phyloP scores from a whole-genome alignment of 2,888 invertebrate species.

The Dasypolia templi region DNA sequence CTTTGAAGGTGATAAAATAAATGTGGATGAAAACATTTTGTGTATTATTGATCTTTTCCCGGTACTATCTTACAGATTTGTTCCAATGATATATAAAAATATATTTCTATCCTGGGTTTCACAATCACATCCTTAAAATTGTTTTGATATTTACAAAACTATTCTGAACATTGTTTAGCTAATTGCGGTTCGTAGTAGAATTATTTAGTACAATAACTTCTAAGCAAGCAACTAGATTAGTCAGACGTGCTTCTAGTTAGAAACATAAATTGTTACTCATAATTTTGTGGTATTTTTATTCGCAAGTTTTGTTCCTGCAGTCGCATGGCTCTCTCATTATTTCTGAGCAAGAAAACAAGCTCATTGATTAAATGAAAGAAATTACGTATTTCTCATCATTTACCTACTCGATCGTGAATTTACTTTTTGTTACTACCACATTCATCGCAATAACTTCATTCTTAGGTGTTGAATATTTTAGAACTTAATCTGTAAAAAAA shows the following conservation, averaged over 20 bases:
- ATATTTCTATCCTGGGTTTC: neutral
- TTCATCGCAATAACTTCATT: neutral
- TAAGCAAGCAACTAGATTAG: constrained; percentile 21
- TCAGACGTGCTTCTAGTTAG: constrained; percentile 19
- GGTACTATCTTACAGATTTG: too few relatives aligned
- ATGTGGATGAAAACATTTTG: too few relatives aligned
- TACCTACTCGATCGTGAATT: too few relatives aligned
- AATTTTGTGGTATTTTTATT: constrained; percentile 6
- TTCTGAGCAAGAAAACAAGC: too few relatives aligned
- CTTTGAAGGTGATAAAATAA: too few relatives aligned
- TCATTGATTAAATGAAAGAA: too few relatives aligned
- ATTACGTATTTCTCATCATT: too few relatives aligned
- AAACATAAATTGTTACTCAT: constrained; percentile 1
- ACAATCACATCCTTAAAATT: neutral
- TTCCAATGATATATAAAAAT: too few relatives aligned
- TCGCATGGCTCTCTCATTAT: too few relatives aligned
- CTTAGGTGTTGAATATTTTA: neutral
- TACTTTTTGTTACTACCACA: neutral
- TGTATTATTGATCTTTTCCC: too few relatives aligned
- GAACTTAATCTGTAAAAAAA: neutral
- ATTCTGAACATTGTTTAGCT: constrained; percentile 13
- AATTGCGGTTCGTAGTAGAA: neutral
- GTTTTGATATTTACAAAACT: constrained; percentile 34
- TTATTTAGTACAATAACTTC: constrained; percentile 30
- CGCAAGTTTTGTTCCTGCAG: neutral